phyloP scores from a whole-genome alignment of 2,888 invertebrate species.

The Drosophila paranaensis region DNA sequence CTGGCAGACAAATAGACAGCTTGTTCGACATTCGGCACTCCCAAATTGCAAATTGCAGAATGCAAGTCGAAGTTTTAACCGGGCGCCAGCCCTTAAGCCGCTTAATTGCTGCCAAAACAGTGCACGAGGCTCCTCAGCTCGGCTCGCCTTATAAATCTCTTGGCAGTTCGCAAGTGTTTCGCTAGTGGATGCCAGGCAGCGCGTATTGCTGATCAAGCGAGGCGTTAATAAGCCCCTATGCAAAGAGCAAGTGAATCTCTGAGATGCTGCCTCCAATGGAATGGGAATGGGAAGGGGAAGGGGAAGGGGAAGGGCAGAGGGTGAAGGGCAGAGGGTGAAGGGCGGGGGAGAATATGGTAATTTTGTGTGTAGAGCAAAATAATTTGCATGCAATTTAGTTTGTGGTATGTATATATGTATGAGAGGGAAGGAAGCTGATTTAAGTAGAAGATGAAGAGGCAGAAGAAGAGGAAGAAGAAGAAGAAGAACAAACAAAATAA shows the following conservation, averaged over 20 bases:
- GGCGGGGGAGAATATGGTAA: background rate
- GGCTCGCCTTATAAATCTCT: slow-evolving; percentile 52
- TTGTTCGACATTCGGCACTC: slow-evolving; percentile 32
- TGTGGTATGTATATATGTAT: no score
- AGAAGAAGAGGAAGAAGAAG: no score
- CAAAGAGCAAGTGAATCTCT: slow-evolving; percentile 35
- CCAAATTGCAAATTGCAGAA: slow-evolving; percentile 45
- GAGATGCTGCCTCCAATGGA: slow-evolving; percentile 1
- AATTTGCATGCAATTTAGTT: background rate
- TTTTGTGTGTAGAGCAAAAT: background rate
- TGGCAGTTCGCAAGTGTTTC: background rate
- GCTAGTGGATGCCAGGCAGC: background rate
- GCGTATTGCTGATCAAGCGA: slow-evolving; percentile 38
- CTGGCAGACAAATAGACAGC: slow-evolving; percentile 2
- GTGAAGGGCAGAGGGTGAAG: background rate
- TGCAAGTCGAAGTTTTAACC: slow-evolving; percentile 41
- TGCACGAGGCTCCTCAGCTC: slow-evolving; percentile 9
- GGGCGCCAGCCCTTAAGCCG: slow-evolving; percentile 48
- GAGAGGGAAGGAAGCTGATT: no score
- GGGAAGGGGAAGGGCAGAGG: background rate
- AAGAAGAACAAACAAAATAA: no score
- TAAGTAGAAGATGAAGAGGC: no score
- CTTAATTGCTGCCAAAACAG: slow-evolving; percentile 65
- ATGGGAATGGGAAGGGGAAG: no score
- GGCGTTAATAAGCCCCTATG: slow-evolving; percentile 65